Evolutionary conservation across 2,888 invertebrate species (phyloP), one percentile per base, ranked within the genome.

Genomic region (Dryomyza anilis): DNA sequence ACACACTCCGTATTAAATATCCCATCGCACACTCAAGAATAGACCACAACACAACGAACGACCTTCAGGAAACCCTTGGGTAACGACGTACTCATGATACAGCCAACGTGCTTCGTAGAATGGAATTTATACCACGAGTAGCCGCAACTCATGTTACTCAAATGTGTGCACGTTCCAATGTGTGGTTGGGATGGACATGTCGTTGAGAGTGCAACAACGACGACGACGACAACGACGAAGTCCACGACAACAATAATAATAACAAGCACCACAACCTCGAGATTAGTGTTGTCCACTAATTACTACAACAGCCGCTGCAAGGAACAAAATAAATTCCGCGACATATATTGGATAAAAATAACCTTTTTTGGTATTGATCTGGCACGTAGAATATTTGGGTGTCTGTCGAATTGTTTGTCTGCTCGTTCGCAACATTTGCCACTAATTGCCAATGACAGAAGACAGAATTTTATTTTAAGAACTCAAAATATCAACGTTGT

Each of bases 391-490:
- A 33, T 48, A 48, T 48, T 33, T 23, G 45, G 8, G 58, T 16
- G n/a, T n/a, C n/a, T n/a, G n/a, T n/a, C n/a, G n/a, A n/a, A n/a
- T n/a, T n/a, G n/a, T n/a, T n/a, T n/a, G n/a, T n/a, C n/a, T 52
- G 39, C 29, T n/a, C 21, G 21, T 33, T 19, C 39, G n/a, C 39
- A n/a, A 39, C 39, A 39, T 39, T 43, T 21, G 33, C 16, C 19
- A 53, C 61, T 61, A 61, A 61, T 61, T 61, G 61, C 27, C 52
- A 21, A 7, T 53, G 61, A 61, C 61, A 61, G 61, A 8, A 61
- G 29, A 61, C 61, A 61, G 36, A 61, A 53, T 43, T 53, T 43
- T 16, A 43, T 50, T 46, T 23, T 33, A 46, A 33, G 48, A 25
- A 60, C 46, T 48, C n/a, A 30, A 8, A 23, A 6, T 10, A 6